phyloP scores from a whole-genome alignment of 35 echinoderm and acorn worm species.

The Amphiura filiformis region DNA sequence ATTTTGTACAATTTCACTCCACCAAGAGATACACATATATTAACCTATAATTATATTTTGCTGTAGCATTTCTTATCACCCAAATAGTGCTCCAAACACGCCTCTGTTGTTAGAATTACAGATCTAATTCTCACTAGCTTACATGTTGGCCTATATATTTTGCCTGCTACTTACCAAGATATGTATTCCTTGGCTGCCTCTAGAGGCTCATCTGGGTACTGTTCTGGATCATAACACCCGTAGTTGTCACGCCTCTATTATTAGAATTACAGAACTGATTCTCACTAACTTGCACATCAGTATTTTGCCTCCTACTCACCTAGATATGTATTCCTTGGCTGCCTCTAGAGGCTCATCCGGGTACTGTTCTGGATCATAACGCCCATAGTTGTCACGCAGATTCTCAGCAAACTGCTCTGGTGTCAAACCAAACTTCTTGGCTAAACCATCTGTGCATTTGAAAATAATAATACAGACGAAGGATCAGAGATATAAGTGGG shows the following conservation, averaged over 20 bases:
- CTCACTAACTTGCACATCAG: no score
- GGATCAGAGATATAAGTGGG: no score
- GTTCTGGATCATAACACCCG: slow-evolving; percentile 87
- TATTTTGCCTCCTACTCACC: no score
- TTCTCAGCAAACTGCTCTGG: slow-evolving; percentile 98
- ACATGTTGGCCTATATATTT: no score
- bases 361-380: slow-evolving; percentile 87
- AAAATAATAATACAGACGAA: background rate
- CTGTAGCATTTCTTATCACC: no score
- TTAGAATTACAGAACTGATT: no score
- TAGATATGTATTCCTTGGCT: slow-evolving; percentile 54
- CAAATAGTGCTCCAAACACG: no score
- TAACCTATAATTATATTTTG: no score
- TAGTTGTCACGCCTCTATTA: slow-evolving; percentile 94
- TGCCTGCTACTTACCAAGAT: slow-evolving; percentile 67
- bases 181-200: slow-evolving; percentile 58
- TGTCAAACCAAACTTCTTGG: slow-evolving; percentile 90
- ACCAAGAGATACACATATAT: no score
- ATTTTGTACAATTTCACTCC: no score
- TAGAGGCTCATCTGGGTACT: slow-evolving; percentile 44
- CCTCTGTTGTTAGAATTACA: no score
- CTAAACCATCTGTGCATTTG: slow-evolving; percentile 75
- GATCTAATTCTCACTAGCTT: no score
- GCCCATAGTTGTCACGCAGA: slow-evolving; percentile 85
- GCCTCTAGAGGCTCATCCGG: slow-evolving; percentile 40